phyloP scores from a whole-genome alignment of 2,797 vertebrate genomes.

The Perodicticus potto region DNA sequence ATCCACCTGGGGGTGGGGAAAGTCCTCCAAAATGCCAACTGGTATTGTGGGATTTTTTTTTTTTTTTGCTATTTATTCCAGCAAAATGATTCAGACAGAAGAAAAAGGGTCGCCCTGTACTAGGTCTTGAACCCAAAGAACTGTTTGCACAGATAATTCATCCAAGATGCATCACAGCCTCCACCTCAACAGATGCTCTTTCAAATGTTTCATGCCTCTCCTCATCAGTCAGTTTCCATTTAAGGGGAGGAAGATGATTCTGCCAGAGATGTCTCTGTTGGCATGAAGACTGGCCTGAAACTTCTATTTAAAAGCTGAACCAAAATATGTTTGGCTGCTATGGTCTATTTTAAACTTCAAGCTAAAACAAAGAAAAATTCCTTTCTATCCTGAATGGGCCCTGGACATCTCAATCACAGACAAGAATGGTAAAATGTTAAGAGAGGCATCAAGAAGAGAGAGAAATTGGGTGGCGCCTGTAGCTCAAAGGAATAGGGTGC shows the following conservation, averaged over 20 bases:
- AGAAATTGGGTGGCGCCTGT: too few species aligned
- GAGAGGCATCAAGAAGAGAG: background rate
- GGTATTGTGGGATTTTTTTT: background rate
- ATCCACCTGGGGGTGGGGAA: background rate
- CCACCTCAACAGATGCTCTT: conserved; percentile 62
- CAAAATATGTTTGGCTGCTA: conserved; percentile 57
- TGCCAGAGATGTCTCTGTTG: conserved; percentile 38
- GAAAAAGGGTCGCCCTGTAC: conserved; percentile 36
- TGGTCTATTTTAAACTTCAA: conserved; percentile 61
- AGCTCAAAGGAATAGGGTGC: too few species aligned
- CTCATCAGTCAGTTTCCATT: conserved; percentile 10
- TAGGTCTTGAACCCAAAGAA: conserved; percentile 55
- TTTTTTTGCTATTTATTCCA: conserved; percentile 61
- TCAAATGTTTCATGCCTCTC: conserved; percentile 39
- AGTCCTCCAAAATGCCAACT: conserved; percentile 48
- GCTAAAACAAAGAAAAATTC: conserved; percentile 28
- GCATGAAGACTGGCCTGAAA: background rate
- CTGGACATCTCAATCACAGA: conserved; percentile 2
- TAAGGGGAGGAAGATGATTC: background rate
- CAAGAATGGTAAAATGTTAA: background rate
- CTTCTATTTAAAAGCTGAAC: conserved; percentile 66
- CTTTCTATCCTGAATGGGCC: conserved; percentile 53
- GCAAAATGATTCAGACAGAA: conserved; percentile 54
- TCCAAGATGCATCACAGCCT: conserved; percentile 43
- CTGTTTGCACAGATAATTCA: conserved; percentile 44